Base-by-base conservation (phyloP, 2,113 vertebrate species). In the Hemiscyllium ocellatum region DNA sequence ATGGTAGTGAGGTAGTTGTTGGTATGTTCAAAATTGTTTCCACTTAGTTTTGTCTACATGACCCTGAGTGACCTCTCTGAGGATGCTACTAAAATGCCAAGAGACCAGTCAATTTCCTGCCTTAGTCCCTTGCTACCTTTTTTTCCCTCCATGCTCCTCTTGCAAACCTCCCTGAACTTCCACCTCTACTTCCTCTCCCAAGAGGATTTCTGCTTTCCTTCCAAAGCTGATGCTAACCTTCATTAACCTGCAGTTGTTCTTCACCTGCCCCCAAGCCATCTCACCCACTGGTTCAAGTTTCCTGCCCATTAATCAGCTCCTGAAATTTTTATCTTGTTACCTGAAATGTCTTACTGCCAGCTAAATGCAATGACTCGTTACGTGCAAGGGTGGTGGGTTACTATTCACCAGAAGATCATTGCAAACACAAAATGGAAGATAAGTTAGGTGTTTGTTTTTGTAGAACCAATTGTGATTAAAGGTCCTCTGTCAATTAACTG, bases 251-350 rank as follows among this genome's bases (percentile, higher is more conserved):
- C 89, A 91, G 17, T 61, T 15, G 37, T 33, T 66, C 20, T 13
- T 66, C 61, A 37, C 56, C 56, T 20, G 33, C 3, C 42, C 56
- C 33, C 33, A 0, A 91, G 56, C 56, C 56, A 91, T 33, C 89
- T 91, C 29, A 33, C 61, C 61, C n/a, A 20, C 15, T 33, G 52
- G 52, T 61, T 29, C 26, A n/a, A 17, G 89, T 33, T 65, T 91
- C 89, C 56, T 91, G 89, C n/a, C 56, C 61, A 66, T 91, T 65
- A 91, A 91, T 66, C 89, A 91, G 89, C 15, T 61, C 89, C 26
- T 91, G 52, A 13, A 65, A 65, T 65, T 91, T 91, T 4, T 19
- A 29, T 65, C 26, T 65, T 33, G 26, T 29, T 91, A 29, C 89
- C 89, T 91, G 89, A 91, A n/a, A 91, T 91, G 65, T 65, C 89